Evolutionary conservation across 2,888 invertebrate genomes (phyloP), one percentile per base, ranked within the genome.

Genomic region (Diplolepis rosae): DNA sequence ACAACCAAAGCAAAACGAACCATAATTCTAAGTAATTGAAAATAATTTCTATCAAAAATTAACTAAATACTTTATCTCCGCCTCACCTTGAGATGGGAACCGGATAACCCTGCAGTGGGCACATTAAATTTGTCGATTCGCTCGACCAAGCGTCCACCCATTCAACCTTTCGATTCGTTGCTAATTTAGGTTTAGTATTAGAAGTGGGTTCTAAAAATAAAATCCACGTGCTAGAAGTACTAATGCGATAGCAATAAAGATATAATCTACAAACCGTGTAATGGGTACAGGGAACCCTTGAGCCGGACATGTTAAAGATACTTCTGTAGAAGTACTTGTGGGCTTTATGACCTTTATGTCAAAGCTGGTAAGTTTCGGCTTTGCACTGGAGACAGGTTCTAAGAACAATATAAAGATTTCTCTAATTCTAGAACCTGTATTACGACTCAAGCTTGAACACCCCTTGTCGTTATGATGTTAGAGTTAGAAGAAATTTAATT

Each of bases 101-200:
- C 81, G 95, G 95, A 89, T 92, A 94, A 82, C 93, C 95, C 91
- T 95, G 95, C 78, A 94, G 94, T 88, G 93, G 94, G 88, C 94
- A 95, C 85, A 94, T 91, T 79, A 94, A 89, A 74, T 83, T 82
- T 42, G 81, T 71, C n/a, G 81, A 75, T 15, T 65, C 77, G 56
- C 54, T 71, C 35, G 76, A 72, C 48, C 71, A 78, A 28, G 79
- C 82, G 35, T 88, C 88, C 51, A 88, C 83, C 76, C 87, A 88
- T 76, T 88, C 88, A 69, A 88, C 81, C 81, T 88, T 89, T 72
- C 88, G 84, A 79, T 84, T 84, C 42, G 87, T 81, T 54, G 87
- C 85, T 76, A 88, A 82, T 82, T 88, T 88, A 7, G 88, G 88
- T 79, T 84, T 87, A 30, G 89, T 87, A 73, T 89, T 89, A 75